Base-by-base conservation (phyloP, 2,888 invertebrate species). In the Chrysolina americana region DNA sequence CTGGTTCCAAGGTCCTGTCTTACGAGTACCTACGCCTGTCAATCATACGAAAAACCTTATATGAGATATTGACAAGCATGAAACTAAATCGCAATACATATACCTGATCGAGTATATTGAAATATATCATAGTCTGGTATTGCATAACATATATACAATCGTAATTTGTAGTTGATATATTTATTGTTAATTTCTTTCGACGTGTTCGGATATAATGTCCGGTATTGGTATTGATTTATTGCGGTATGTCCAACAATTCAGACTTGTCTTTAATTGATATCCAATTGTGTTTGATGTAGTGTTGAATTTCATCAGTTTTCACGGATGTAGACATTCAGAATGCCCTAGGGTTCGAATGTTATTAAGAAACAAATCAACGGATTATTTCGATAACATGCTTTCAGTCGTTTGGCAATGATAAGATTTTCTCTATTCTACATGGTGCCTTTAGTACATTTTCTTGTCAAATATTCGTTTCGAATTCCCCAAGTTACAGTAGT, bases 121-220 rank as follows among this genome's bases (percentile, higher is more conserved):
- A 47, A 65, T 65, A n/a, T 50, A 48, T 48, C n/a, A 36, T 50
- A 19, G n/a, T 1, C 48, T 36, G 5, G n/a, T 11, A 53, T 68
- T 68, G 44, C 53, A 19, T 68, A 59, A 59, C 41, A 68, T 4
- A 15, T 41, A 68, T 48, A 44, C 53, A 50, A 50, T 66, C 50
- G 17, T 65, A 41, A 66, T 36, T 66, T 17, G 50, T 36, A 36
- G 15, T 47, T 23, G 68, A 53, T 68, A 50, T 8, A 66, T 66
- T 66, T 66, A 66, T 50, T 66, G 50, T 50, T 66, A 17, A 66
- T 66, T 36, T 50, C 48, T 66, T 1, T 15, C 6, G 66, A 66
- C 66, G 8, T 48, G 66, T 66, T 66, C 50, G 17, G 50, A 50
- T 66, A 66, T 66, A 36, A 66, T 66, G 50, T 66, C 66, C 66